Evolutionary conservation across 1,140 invertebrate genomes (phyloP), one percentile per base, ranked within the genome.

Genomic region (Cydia strobilella): DNA sequence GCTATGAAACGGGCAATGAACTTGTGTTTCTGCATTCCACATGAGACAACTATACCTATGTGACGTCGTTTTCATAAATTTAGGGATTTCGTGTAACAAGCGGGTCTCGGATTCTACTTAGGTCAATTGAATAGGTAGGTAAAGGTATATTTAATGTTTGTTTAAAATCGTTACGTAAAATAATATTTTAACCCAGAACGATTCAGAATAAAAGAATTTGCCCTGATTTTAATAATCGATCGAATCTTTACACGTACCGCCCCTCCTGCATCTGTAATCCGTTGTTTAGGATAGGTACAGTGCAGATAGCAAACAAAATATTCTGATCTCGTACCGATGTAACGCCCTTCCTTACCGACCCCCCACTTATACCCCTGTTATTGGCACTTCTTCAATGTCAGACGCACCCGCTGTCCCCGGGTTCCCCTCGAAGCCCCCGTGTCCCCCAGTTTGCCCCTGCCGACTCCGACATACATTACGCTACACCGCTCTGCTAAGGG

Each of bases 381-480:
- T 93, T 93, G 92, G 90, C 92, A 93, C 92, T 93, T 93, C 92
- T 93, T 93, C 93, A 93, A 93, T 93, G 93, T 93, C 93, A 93
- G 89, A 81, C 90, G 91, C 93, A 93, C 93, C 93, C 92, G 80
- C 78, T 80, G 83, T 88, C 89, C 90, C 86, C 86, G 86, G 77
- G 82, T 84, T 83, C 90, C 83, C 84, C 82, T 73, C 77, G 71
- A 81, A 84, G 81, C 84, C 84, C 84, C 76, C 13, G 35, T 77
- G 20, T 9, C 5, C 18, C 51, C 79, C 77, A 71, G 73, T 79
- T 84, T 69, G 15, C 65, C 65, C 65, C 65, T 39, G 7, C 6
- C 20, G 62, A 63, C 31, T 69, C 81, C 78, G 77, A 84, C 85
- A 86, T 85, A 86, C 86, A 87, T 90, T 90, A 89, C 86, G 77